Evolutionary conservation across 2,888 invertebrate species (phyloP), one percentile per base, ranked within the genome.

Genomic region (Nematopogon swammerdamellus): DNA sequence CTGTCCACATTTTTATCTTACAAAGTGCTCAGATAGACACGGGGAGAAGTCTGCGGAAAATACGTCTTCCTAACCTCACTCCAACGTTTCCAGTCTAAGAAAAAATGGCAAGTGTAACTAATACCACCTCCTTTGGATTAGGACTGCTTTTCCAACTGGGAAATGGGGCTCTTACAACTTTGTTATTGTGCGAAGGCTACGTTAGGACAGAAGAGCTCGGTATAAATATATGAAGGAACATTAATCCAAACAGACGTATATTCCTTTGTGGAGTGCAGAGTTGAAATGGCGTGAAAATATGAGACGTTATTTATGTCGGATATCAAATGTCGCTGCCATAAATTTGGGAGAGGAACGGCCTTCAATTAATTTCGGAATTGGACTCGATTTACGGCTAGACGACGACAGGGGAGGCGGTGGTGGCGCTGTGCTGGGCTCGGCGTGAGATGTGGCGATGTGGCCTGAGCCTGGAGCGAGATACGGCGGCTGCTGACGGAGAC

Each of bases 231-330:
- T 75, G 73, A 70, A 72, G 68, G 71, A 70, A 75, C 74, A 77
- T 77, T 77, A 76, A 77, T 77, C 73, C 68, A 65, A 68, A 67
- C 68, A 72, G 76, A 74, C 76, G 68, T 64, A 66, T 66, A 72
- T 68, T 68, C 70, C 72, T 73, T 72, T 71, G 73, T 67, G 68
- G 68, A 67, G 68, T 67, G 65, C 67, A 67, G 67, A 74, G 74
- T 71, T 71, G 75, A 72, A 75, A 74, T 70, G 73, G 75, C 73
- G 74, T 73, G 75, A 73, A 77, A 77, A 75, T 76, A 76, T 76
- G 69, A 72, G 67, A 64, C 59, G 69, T 74, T 75, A 73, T 77
- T 75, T 75, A 73, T 72, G 71, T 68, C 62, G 56, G 55, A 51
- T 58, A 65, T 67, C 64, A 63, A 45, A 49, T 30, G 46, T 36